Percentiles rank a stretch among this genome's conserved stretches.
Evolutionary conservation across 2,888 invertebrate species (phyloP).

Genomic region (Drosophila villosipedis): DNA sequence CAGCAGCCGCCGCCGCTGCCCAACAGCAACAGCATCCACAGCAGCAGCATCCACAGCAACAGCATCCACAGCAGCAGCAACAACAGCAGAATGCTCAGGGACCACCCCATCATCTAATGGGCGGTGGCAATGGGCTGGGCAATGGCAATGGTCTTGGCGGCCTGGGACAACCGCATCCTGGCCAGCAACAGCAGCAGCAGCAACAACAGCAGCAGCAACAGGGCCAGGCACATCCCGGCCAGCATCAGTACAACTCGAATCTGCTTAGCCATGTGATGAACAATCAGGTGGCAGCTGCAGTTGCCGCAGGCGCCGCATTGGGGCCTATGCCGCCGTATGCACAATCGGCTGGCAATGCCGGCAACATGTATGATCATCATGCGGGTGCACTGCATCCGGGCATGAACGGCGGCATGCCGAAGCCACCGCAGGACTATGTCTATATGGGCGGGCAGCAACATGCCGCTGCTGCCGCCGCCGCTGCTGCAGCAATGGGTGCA

Average conservation of each 20-base stretch:
- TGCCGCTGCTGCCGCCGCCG: slow-evolving; percentile 68
- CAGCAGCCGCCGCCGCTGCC: slow-evolving; percentile 79
- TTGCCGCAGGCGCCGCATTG: slow-evolving; percentile 78
- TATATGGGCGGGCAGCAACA: slow-evolving; percentile 85
- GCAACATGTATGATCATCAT: slow-evolving; percentile 85
- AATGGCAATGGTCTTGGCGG: slow-evolving; percentile 86
- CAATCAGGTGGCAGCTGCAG: slow-evolving; percentile 81
- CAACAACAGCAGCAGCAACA: slow-evolving; percentile 55
- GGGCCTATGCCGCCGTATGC: slow-evolving; percentile 83
- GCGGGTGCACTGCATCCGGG: slow-evolving; percentile 79
- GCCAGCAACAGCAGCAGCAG: slow-evolving; percentile 85
- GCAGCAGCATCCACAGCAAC: slow-evolving; percentile 85
- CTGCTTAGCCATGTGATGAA: slow-evolving; percentile 84
- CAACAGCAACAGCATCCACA: slow-evolving; percentile 86
- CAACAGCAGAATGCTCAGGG: slow-evolving; percentile 86
- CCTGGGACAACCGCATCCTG: slow-evolving; percentile 85
- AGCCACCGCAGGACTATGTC: slow-evolving; percentile 82
- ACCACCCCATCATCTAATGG: slow-evolving; percentile 86
- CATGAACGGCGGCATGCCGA: slow-evolving; percentile 82
- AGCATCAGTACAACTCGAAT: slow-evolving; percentile 84
- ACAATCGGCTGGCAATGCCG: slow-evolving; percentile 73
- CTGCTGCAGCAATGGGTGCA: slow-evolving; percentile 77
- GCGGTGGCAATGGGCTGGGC: slow-evolving; percentile 80
- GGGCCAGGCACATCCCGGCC: slow-evolving; percentile 62
- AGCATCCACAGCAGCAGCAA: slow-evolving; percentile 86